A percentile compares a stretch with the other conserved stretches of the same genome.
Conservation (phyloP, 2,113 vertebrate species). For the Sebastes schlegelii region DNA sequence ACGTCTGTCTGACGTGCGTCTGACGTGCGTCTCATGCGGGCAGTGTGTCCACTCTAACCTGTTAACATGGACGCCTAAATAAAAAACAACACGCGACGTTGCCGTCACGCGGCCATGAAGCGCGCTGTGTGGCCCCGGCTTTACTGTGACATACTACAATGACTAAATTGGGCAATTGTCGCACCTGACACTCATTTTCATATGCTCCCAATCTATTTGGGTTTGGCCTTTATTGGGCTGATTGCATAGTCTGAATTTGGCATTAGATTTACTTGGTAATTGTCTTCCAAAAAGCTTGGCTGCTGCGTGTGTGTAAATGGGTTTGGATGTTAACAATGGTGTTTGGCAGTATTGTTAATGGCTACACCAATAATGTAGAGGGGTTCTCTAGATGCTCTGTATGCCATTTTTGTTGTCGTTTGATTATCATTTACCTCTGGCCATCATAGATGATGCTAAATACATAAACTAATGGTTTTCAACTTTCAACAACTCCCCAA, state of each 20-base stretch:
- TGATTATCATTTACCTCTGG: not conserved
- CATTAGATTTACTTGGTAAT: not conserved
- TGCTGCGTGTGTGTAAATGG: not conserved
- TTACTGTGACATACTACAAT: not conserved
- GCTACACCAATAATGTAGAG: not conserved
- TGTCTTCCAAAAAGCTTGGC: not conserved
- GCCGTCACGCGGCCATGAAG: too few relatives aligned
- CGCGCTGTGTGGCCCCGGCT: too few relatives aligned
- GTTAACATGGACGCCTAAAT: too few relatives aligned
- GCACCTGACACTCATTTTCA: constrained; percentile 1
- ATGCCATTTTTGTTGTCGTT: not conserved
- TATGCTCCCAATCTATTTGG: not conserved
- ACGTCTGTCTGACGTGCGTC: too few relatives aligned
- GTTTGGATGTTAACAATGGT: not conserved
- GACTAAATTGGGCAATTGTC: not conserved
- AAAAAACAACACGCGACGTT: too few relatives aligned
- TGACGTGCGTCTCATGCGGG: too few relatives aligned
- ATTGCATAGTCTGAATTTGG: not conserved
- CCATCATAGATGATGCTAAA: not conserved
- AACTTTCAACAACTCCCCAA: too few relatives aligned
- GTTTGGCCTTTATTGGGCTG: not conserved
- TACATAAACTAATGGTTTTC: not conserved
- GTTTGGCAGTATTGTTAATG: not conserved
- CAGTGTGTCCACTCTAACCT: too few relatives aligned
- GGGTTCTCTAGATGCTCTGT: not conserved